These are phyloP conservation scores for Drosophila cognata DNA, from an alignment of 2,888 invertebrate genomes.

Conservation along the genomic window DNA sequence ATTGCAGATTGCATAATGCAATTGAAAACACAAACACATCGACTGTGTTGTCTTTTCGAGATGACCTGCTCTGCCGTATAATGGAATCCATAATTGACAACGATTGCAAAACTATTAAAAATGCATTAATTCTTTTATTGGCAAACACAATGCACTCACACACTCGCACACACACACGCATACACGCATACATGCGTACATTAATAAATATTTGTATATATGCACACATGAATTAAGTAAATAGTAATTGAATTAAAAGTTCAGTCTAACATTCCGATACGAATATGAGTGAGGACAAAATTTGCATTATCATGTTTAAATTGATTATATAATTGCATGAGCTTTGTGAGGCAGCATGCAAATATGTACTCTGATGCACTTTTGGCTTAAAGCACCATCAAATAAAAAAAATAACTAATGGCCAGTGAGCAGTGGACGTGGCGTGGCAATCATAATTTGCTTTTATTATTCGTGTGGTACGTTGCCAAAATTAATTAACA, in stretches of 20 bases:
- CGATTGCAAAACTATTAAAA: conserved; percentile 8
- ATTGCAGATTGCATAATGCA: not conserved
- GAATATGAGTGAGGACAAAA: not conserved
- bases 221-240: not conserved
- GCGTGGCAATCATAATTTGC: not conserved
- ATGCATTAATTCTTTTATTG: conserved; percentile 11
- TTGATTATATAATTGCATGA: conserved; percentile 6
- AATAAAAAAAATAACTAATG: not conserved
- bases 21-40: not conserved
- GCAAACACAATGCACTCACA: not conserved
- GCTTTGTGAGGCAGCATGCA: not conserved
- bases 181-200: not conserved
- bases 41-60: not conserved
- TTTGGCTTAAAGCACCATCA: not conserved
- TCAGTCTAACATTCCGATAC: not conserved
- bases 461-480: not conserved
- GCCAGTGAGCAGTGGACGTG: not conserved
- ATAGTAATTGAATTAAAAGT: conserved; percentile 3
- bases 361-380: not conserved
- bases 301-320: not conserved
- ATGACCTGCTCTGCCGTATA: conserved; percentile 4
- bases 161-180: not conserved
- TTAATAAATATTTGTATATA: not conserved
- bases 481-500: not conserved
- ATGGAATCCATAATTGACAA: conserved; percentile 9